A percentile compares a stretch with the other conserved stretches of the same genome.
Evolutionary conservation across 2,797 vertebrate genomes (phyloP).

Genomic region (Helostoma temminkii): DNA sequence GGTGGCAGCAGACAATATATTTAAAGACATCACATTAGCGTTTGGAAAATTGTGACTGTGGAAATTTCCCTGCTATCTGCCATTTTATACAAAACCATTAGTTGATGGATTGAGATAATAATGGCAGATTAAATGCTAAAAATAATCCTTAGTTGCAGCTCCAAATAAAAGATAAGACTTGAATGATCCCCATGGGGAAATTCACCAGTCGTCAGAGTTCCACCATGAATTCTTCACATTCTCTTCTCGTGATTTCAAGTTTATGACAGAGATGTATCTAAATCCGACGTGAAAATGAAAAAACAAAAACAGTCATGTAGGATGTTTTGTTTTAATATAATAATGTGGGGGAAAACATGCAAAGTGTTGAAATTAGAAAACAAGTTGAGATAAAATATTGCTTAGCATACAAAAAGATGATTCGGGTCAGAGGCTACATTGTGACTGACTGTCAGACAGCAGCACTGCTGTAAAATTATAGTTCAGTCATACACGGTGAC

Average conservation of each 20-base stretch:
- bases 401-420: too few relatives aligned
- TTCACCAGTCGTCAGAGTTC: neutral
- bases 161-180: neutral
- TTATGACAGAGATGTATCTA: neutral
- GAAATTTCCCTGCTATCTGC: neutral
- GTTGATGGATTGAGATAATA: too few relatives aligned
- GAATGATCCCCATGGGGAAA: neutral
- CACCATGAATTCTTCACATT: neutral
- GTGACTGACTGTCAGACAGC: constrained; percentile 8
- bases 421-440: neutral
- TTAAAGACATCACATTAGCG: neutral
- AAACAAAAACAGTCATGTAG: neutral
- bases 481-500: neutral
- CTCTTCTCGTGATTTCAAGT: neutral
- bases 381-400: too few relatives aligned
- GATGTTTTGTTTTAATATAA: too few relatives aligned
- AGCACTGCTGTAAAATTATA: constrained; percentile 14
- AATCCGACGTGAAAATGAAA: neutral
- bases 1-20: neutral
- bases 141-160: neutral
- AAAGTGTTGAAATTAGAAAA: neutral
- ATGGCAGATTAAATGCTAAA: neutral
- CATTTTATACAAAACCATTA: neutral
- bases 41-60: neutral
- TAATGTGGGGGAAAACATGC: neutral